Conservation (phyloP, 2,888 invertebrate genomes). For the Ceraclea dissimilis region DNA sequence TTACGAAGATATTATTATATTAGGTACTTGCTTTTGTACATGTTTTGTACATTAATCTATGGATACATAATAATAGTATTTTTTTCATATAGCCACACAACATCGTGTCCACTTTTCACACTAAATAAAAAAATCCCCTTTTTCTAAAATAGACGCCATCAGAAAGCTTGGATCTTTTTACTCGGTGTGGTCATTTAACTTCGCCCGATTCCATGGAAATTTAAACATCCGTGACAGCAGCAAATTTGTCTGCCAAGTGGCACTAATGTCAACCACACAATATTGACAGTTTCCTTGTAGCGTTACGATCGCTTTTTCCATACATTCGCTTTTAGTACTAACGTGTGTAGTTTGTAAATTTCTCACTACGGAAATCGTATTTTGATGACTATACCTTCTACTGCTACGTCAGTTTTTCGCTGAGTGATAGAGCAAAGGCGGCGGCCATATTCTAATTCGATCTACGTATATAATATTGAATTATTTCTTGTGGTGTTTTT, state of each 20-base stretch:
- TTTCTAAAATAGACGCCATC: too few relatives aligned
- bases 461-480: slow-evolving; percentile 20
- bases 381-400: slow-evolving; percentile 4
- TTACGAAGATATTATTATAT: too few relatives aligned
- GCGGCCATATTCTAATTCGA: slow-evolving; percentile 19
- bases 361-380: too few relatives aligned
- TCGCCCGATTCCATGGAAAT: neutral
- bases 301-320: neutral
- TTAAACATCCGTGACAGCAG: slow-evolving; percentile 21
- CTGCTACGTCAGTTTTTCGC: slow-evolving; percentile 24
- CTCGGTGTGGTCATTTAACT: neutral
- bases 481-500: slow-evolving; percentile 18
- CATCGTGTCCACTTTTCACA: too few relatives aligned
- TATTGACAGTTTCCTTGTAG: neutral
- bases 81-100: too few relatives aligned
- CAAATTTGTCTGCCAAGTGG: slow-evolving; percentile 21
- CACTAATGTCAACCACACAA: slow-evolving; percentile 11
- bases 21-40: too few relatives aligned
- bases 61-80: too few relatives aligned
- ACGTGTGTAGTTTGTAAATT: too few relatives aligned
- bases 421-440: slow-evolving; percentile 19
- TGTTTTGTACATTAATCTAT: too few relatives aligned
- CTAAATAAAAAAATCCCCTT: too few relatives aligned
- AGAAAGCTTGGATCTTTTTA: slow-evolving; percentile 1
- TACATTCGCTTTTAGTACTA: neutral